Conservation (phyloP, 2,888 invertebrate genomes). For the Drosophila dives region DNA sequence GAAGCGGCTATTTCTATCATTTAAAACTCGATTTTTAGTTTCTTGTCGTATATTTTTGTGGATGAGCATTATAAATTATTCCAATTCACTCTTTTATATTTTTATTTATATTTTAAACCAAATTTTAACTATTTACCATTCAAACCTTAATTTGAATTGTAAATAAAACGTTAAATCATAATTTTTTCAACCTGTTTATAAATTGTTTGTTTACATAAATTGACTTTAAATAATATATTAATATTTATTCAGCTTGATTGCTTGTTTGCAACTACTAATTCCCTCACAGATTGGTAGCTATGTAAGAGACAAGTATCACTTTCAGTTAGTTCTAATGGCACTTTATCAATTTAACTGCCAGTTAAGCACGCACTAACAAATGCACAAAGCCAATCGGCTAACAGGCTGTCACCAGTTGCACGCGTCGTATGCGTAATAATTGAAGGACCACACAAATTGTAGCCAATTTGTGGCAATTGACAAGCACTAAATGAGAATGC, state of each 20-base stretch:
- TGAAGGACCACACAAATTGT: slow-evolving; percentile 41
- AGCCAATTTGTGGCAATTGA: slow-evolving; percentile 50
- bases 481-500: slow-evolving; percentile 24
- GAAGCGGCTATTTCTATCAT: neutral
- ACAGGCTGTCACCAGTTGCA: slow-evolving; percentile 2
- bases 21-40: neutral
- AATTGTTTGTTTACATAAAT: neutral
- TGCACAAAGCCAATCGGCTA: slow-evolving; percentile 1
- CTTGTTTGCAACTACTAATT: slow-evolving; percentile 3
- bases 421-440: slow-evolving; percentile 43
- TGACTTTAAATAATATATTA: neutral
- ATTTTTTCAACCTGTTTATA: neutral
- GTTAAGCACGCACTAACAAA: slow-evolving; percentile 16
- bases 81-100: neutral
- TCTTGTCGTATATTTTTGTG: neutral
- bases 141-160: neutral
- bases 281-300: neutral
- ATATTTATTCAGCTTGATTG: neutral
- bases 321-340: slow-evolving; percentile 9
- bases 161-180: neutral
- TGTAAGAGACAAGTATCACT: neutral
- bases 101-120: neutral
- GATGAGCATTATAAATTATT: neutral
- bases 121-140: neutral
- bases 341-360: slow-evolving; percentile 28